Conservation (phyloP, 2,797 vertebrate genomes). For the Gorsachius magnificus region DNA sequence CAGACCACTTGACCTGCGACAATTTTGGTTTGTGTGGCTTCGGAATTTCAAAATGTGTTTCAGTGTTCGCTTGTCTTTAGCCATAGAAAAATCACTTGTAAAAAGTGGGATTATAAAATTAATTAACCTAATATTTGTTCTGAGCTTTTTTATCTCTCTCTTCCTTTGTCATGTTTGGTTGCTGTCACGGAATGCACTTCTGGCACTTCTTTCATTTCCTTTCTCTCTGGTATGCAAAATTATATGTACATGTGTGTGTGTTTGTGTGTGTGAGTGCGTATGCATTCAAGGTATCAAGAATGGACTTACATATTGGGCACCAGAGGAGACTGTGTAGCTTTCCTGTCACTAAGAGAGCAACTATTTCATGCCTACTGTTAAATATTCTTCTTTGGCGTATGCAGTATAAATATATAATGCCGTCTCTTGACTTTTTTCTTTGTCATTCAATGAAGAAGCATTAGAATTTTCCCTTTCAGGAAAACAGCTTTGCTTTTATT, state of each 20-base stretch:
- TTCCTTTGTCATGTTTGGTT: background rate
- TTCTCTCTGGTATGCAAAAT: background rate
- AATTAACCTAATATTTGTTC: background rate
- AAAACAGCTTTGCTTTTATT: background rate
- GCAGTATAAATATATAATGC: background rate
- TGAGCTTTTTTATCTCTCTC: background rate
- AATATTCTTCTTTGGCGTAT: background rate
- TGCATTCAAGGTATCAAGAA: background rate
- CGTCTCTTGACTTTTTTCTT: background rate
- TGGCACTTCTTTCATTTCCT: background rate
- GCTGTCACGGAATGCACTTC: background rate
- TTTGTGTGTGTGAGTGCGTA: background rate
- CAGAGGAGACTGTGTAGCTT: background rate
- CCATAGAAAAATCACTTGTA: background rate
- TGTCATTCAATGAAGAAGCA: background rate
- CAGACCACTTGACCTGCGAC: background rate
- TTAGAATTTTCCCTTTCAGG: background rate
- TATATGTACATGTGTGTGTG: background rate
- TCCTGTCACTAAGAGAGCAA: background rate
- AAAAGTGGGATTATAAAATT: background rate
- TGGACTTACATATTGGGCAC: background rate
- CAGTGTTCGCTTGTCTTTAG: background rate
- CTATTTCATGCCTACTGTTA: background rate
- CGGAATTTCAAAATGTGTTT: background rate
- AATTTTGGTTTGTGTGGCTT: background rate